Conservation (phyloP, 2,888 invertebrate genomes). For the Chymomyza amoena region DNA sequence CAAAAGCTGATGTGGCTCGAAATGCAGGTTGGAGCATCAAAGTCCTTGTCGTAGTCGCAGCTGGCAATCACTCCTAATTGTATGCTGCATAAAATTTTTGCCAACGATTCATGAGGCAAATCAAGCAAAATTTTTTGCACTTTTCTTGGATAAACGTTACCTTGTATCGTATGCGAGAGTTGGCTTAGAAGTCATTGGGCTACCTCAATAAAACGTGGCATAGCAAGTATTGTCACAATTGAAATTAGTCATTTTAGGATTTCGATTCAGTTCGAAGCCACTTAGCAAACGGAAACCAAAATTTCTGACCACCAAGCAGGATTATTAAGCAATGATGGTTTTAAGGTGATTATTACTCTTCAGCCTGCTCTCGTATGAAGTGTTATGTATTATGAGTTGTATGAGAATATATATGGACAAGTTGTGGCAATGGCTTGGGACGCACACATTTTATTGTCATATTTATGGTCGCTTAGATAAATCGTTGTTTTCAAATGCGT, state of each 20-base stretch:
- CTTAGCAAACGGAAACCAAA: too few relatives aligned
- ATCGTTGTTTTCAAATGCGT: conserved; percentile 16
- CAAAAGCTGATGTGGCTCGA: not conserved
- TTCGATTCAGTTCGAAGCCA: too few relatives aligned
- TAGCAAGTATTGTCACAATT: too few relatives aligned
- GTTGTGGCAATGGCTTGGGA: not conserved
- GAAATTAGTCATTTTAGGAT: too few relatives aligned
- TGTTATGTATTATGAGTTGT: too few relatives aligned
- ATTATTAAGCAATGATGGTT: too few relatives aligned
- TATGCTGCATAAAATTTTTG: not conserved
- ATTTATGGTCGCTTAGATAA: conserved; percentile 29
- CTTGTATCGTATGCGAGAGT: not conserved
- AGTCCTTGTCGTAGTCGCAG: not conserved
- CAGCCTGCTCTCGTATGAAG: too few relatives aligned
- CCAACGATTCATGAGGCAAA: not conserved
- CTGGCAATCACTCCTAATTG: not conserved
- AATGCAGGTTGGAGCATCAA: not conserved
- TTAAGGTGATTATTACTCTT: too few relatives aligned
- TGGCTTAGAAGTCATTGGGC: too few relatives aligned
- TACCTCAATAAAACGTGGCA: too few relatives aligned
- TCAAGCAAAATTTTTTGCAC: not conserved
- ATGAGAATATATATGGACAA: too few relatives aligned
- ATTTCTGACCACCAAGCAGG: too few relatives aligned
- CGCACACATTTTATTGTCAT: conserved; percentile 1
- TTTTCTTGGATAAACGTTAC: not conserved